phyloP scores from a whole-genome alignment of 2,797 vertebrate species.

The Danionella dracula region DNA sequence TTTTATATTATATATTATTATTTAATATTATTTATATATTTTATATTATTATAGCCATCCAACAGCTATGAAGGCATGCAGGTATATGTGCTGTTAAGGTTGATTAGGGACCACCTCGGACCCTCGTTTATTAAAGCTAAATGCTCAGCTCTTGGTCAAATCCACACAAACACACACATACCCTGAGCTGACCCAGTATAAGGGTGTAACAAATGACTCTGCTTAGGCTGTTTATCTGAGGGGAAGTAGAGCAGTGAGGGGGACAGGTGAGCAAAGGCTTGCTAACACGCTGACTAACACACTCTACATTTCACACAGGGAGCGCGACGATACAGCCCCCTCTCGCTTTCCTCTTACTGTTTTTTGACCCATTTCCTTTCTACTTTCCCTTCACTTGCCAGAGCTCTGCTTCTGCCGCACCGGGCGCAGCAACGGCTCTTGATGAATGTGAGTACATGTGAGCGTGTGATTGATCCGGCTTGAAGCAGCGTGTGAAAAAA shows the following conservation, averaged over 20 bases:
- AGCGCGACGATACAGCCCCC: neutral
- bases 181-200: conserved; percentile 15
- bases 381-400: conserved; percentile 10
- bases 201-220: conserved; percentile 2
- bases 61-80: conserved; percentile 28
- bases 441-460: conserved; percentile 11
- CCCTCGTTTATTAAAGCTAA: conserved; percentile 67
- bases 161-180: conserved; percentile 15
- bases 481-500: conserved; percentile 48
- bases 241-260: conserved; percentile 65
- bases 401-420: conserved; percentile 1
- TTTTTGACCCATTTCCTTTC: conserved; percentile 69
- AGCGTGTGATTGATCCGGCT: conserved; percentile 62
- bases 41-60: neutral
- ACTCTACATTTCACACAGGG: conserved; percentile 2
- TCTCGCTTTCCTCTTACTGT: conserved; percentile 45
- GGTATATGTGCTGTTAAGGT: conserved; percentile 56
- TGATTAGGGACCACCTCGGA: conserved; percentile 60
- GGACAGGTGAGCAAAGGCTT: conserved; percentile 23
- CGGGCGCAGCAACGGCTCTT: conserved; percentile 8
- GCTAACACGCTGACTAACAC: conserved; percentile 30
- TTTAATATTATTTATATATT: no score
- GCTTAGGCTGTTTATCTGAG: conserved; percentile 55
- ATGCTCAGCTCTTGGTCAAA: conserved; percentile 38
- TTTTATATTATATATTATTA: no score